Base-by-base conservation (phyloP, 1,140 invertebrate species). In the Meloidogyne exigua region DNA sequence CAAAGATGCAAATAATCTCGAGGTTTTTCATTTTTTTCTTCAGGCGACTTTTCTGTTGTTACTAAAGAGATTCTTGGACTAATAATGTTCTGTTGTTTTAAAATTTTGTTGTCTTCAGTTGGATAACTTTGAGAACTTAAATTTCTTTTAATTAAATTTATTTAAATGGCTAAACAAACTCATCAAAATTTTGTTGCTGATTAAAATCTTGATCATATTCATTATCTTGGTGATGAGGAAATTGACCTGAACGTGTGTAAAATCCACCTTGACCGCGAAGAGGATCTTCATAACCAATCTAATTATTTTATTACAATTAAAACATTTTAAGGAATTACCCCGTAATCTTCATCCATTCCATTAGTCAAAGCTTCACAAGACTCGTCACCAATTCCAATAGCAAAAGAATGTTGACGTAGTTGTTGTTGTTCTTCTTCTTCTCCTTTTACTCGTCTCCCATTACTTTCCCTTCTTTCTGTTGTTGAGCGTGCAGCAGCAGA, bases 1-100 rank as follows among this genome's bases (percentile, higher is more conserved):
- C 85, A 87, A 11, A 87, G 77, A 13, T 82, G 69, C 21, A 74
- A 80, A 70, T 64, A 82, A 66, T 82, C 28, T 32, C 18, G 18
- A 9, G 4, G 49, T 57, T n/a, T 18, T 2, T 44, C 42, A 15
- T 79, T 73, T 44, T 68, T 21, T 21, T 42, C 39, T 2, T 42
- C 68, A 15, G 7, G 15, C n/a, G 2, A 21, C 23, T 32, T 73
- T 65, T 28, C 23, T 5, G 26, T 32, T 39, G 71, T 28, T 21
- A 32, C 15, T 62, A 73, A 73, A 11, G 42, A 36, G n/a, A 25
- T 36, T 12, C 21, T 32, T n/a, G 68, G 68, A 57, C 36, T 39
- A 32, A 32, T 32, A 23, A 28, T 5, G 36, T 11, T 18, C 36
- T 62, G 49, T 57, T 57, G 49, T 57, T 57, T 57, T n/a, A 9